Base-by-base conservation (phyloP, 92 coral and sea anemone species). In the Bergia puertoricense region DNA sequence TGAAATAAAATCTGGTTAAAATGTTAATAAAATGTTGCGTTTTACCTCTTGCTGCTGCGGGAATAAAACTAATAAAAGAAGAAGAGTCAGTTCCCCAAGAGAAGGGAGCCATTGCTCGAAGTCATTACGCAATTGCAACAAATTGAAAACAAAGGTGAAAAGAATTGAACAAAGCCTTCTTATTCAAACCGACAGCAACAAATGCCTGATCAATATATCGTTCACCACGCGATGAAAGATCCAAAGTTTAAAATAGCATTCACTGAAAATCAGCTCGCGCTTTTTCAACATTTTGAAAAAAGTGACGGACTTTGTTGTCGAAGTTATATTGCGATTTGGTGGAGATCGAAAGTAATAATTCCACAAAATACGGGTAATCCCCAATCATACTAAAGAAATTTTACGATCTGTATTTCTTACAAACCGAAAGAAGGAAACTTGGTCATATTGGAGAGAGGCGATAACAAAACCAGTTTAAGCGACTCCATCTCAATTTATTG, bases 111-210 rank as follows among this genome's bases (percentile, higher is more conserved):
- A 38, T 80, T 38, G 41, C 16, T 56, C 50, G 50, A 80, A 80
- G 85, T 80, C 71, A 56, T 80, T 80, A 80, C 68, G 85, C 85
- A 37, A 30, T 44, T 65, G 85, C 85, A 37, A 30, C 68, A 38
- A 80, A 54, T 44, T 59, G 85, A 30, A 30, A 30, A 30, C 30
- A 30, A 30, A 30, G 48, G 2, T 30, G 72, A 30, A 30, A 30
- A 30, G 30, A 56, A 38, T 37, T 15, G 30, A 56, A 80, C 85
- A 80, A 57, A 80, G 46, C 10, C 40, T 38, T 8, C 46, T 36
- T 15, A 57, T 57, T 80, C 46, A 59, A 78, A 54, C 14, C 50
- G 85, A 56, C 85, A 80, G 45, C 42, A 59, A 80, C 50, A 43
- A 79, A 79, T 79, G 14, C 72, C 20, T 54, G 36, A 36, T 15